Percentiles rank a stretch among this genome's conserved stretches.
These are phyloP conservation scores for Neodontobutis hainanensis DNA, from an alignment of 2,113 vertebrate species.

Conservation along the genomic window DNA sequence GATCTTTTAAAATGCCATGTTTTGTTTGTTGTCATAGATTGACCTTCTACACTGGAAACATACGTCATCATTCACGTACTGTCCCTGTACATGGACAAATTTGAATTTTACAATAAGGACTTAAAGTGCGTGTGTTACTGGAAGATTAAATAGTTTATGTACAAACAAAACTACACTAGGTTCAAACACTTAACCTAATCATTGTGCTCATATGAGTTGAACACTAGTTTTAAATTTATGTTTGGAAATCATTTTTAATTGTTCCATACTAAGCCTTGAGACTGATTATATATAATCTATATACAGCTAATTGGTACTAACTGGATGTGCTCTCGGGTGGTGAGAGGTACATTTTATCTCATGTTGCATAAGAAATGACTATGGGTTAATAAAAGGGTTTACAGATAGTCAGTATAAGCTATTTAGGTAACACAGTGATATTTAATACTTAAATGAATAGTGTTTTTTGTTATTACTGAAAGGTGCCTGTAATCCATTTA, in stretches of 20 bases:
- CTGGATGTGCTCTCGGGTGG: background rate
- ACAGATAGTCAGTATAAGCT: background rate
- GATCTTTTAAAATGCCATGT: conserved; percentile 71
- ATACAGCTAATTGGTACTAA: conserved; percentile 9
- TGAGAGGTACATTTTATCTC: background rate
- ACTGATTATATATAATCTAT: background rate
- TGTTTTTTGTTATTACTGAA: conserved; percentile 2
- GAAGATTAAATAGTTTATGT: background rate
- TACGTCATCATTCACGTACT: conserved; percentile 14
- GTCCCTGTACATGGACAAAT: background rate
- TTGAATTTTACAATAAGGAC: conserved; percentile 9
- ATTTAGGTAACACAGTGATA: background rate
- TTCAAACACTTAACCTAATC: no score
- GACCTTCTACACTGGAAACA: conserved; percentile 40
- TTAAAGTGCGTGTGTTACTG: background rate
- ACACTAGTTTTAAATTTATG: conserved; percentile 1
- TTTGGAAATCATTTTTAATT: conserved; percentile 19
- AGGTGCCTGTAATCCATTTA: conserved; percentile 44
- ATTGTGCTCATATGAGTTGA: no score
- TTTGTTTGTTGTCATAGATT: conserved; percentile 37
- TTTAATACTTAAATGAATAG: no score
- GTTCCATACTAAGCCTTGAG: background rate
- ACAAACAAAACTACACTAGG: no score
- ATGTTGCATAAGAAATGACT: conserved; percentile 1
- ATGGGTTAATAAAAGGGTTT: background rate